Conservation (phyloP, 2,888 invertebrate species). For the Lasioglossum leucozonium region DNA sequence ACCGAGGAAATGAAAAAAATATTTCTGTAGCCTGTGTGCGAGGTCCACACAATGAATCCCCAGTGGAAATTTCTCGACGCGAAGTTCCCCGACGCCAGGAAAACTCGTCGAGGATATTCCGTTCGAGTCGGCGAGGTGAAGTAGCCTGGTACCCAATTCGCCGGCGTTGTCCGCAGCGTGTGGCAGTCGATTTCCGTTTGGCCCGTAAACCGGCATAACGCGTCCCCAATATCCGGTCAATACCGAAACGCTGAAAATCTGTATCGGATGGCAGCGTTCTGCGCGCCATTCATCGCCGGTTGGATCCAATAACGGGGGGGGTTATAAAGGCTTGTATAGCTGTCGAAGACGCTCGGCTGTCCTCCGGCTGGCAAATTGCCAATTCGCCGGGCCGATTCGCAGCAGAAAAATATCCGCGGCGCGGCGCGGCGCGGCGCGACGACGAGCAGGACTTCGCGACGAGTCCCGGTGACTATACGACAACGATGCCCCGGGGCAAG, state of each 20-base stretch:
- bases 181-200: slow-evolving; percentile 5
- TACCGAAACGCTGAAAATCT: slow-evolving; percentile 14
- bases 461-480: slow-evolving; percentile 42
- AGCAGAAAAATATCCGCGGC: slow-evolving; percentile 46
- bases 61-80: not conserved
- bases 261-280: not conserved
- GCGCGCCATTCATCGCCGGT: not conserved
- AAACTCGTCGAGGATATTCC: not conserved
- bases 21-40: not conserved
- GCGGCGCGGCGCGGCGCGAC: slow-evolving; percentile 25
- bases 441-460: slow-evolving; percentile 41
- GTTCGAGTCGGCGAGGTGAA: not conserved
- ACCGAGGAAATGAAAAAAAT: not conserved
- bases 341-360: not conserved
- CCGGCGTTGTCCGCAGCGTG: not conserved
- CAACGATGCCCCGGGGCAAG: slow-evolving; percentile 67
- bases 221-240: not conserved
- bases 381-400: slow-evolving; percentile 22
- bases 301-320: not conserved
- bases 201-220: slow-evolving; percentile 6
- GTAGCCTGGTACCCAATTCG: not conserved
- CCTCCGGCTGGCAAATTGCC: slow-evolving; percentile 36
- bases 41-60: not conserved
- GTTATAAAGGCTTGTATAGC: not conserved
- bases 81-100: not conserved